Evolutionary conservation across 2,888 invertebrate genomes (phyloP).

Genomic region (Augiades crinisus): DNA sequence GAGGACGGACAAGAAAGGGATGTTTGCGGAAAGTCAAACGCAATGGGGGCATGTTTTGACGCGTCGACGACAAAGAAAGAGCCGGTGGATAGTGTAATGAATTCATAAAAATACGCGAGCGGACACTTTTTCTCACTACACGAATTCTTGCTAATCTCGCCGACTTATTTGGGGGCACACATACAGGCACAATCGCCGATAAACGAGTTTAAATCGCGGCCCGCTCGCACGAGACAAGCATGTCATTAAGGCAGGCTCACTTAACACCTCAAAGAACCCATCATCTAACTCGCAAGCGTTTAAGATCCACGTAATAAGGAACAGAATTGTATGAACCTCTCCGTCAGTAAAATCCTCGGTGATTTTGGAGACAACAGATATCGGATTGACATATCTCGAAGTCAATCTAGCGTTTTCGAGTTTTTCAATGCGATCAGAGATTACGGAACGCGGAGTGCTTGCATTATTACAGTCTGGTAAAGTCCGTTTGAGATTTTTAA

Average conservation of each 20-base stretch:
- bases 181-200: conserved; percentile 55
- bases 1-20: background rate
- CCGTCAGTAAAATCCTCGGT: conserved; percentile 22
- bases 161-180: conserved; percentile 54
- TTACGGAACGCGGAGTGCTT: conserved; percentile 36
- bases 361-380: conserved; percentile 40
- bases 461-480: conserved; percentile 33
- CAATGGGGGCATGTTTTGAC: no score
- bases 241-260: conserved; percentile 53
- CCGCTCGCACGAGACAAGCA: conserved; percentile 63
- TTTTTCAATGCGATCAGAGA: conserved; percentile 44
- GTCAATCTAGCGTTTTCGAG: conserved; percentile 48
- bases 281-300: conserved; percentile 29
- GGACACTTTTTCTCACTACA: conserved; percentile 39
- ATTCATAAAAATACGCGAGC: conserved; percentile 39
- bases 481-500: conserved; percentile 32
- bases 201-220: conserved; percentile 72
- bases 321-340: conserved; percentile 31
- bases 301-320: conserved; percentile 38
- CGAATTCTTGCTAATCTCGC: conserved; percentile 48
- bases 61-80: conserved; percentile 9
- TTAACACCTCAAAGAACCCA: conserved; percentile 27
- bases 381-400: conserved; percentile 54
- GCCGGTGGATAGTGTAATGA: conserved; percentile 28
- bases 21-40: background rate